Evolutionary conservation across 2,113 vertebrate genomes (phyloP).

Genomic region (Vulpes lagopus): DNA sequence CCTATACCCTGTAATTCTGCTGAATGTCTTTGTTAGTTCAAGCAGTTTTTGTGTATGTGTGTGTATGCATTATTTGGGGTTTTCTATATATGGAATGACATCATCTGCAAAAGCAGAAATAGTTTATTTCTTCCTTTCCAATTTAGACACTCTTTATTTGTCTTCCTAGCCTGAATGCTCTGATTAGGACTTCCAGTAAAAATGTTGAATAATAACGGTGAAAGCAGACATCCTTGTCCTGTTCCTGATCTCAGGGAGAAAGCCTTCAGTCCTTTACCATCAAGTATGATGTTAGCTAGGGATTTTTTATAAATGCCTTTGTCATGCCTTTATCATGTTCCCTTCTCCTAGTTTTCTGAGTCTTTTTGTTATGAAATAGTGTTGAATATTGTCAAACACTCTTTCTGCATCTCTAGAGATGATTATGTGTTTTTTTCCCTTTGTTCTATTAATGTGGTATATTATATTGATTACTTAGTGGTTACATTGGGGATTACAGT

Average conservation of each 20-base stretch:
- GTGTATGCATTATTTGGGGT: not conserved
- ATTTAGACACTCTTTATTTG: not conserved
- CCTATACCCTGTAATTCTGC: not conserved
- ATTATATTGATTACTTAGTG: not conserved
- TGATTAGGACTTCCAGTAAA: not conserved
- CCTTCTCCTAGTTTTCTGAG: not conserved
- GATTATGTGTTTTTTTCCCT: not conserved
- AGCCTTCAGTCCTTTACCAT: not conserved
- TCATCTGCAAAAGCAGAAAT: not conserved
- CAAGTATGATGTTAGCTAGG: not conserved
- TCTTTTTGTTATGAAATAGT: not conserved
- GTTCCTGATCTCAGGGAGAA: not conserved
- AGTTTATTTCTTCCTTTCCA: not conserved
- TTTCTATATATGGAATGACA: not conserved
- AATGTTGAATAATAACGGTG: not conserved
- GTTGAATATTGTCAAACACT: not conserved
- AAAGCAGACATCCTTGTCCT: not conserved
- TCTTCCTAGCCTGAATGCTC: not conserved
- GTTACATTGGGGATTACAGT: not conserved
- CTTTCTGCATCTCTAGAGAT: not conserved
- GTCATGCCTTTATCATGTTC: not conserved
- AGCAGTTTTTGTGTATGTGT: not conserved
- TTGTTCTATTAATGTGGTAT: conserved; percentile 9
- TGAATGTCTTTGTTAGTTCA: not conserved
- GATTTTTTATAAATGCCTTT: not conserved